Evolutionary conservation across 2,113 vertebrate genomes (phyloP).

Genomic region (Lynx canadensis): DNA sequence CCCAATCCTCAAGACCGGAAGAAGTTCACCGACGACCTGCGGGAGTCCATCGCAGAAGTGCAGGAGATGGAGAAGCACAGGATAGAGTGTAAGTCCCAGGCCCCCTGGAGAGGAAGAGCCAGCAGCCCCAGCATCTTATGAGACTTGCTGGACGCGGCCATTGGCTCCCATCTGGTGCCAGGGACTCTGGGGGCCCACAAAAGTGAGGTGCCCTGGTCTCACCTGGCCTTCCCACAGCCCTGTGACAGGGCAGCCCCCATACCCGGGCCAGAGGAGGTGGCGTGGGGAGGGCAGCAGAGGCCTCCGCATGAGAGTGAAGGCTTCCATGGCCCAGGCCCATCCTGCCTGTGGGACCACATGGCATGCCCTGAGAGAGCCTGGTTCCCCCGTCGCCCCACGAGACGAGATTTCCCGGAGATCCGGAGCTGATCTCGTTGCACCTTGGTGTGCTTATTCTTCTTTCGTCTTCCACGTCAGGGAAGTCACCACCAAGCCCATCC

Average conservation of each 20-base stretch:
- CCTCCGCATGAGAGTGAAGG: background rate
- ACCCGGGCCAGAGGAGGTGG: background rate
- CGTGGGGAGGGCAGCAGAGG: background rate
- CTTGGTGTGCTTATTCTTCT: accelerated
- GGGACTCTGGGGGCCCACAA: background rate
- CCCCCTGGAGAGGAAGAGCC: constrained; percentile 24
- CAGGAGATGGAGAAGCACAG: constrained; percentile 99
- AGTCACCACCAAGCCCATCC: background rate
- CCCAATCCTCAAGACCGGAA: constrained; percentile 99
- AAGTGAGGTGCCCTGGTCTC: background rate
- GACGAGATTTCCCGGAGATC: background rate
- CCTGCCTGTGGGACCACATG: accelerated
- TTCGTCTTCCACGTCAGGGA: accelerated
- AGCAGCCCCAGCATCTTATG: background rate
- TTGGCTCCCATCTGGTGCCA: background rate
- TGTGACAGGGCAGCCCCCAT: accelerated
- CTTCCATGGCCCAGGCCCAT: background rate
- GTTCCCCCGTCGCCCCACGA: accelerated
- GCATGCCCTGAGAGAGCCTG: accelerated
- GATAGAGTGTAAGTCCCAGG: constrained; percentile 94
- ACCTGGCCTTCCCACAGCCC: background rate
- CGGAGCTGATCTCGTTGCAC: background rate
- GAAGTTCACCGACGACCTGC: constrained; percentile 97
- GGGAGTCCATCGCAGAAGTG: constrained; percentile 97
- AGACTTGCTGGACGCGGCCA: background rate